Conservation (phyloP, 2,797 vertebrate species). For the Microchirus variegatus region DNA sequence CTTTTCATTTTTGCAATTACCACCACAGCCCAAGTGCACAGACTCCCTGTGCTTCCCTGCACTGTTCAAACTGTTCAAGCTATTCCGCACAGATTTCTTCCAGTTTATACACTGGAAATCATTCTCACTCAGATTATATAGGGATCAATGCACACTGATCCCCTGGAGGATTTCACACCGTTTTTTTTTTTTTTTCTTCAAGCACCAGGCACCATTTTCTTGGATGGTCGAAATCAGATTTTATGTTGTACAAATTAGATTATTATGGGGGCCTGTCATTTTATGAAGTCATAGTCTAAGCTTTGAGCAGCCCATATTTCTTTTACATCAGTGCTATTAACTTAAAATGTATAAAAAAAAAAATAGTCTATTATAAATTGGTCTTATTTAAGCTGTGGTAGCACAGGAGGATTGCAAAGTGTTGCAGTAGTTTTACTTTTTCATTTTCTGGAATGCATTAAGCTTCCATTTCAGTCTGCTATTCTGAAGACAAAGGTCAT, state of each 20-base stretch:
- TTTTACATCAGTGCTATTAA: neutral
- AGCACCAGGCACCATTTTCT: slow-evolving; percentile 20
- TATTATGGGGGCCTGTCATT: slow-evolving; percentile 29
- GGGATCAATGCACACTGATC: slow-evolving; percentile 39
- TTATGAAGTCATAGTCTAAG: slow-evolving; percentile 13
- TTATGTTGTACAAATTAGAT: slow-evolving; percentile 26
- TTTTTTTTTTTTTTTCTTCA: slow-evolving; percentile 15
- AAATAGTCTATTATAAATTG: neutral
- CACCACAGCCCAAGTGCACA: too few species aligned
- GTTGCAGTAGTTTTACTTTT: too few species aligned
- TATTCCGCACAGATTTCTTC: slow-evolving; percentile 29
- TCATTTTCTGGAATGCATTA: too few species aligned
- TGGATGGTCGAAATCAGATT: slow-evolving; percentile 34
- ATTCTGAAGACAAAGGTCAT: too few species aligned
- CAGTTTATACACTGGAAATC: slow-evolving; percentile 32
- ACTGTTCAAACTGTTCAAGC: slow-evolving; percentile 27
- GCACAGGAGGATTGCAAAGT: too few species aligned
- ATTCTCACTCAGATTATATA: slow-evolving; percentile 40
- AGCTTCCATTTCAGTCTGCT: too few species aligned
- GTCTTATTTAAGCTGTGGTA: neutral
- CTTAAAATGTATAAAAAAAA: neutral
- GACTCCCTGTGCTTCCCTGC: slow-evolving; percentile 8
- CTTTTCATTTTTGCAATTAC: too few species aligned
- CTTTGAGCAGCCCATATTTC: neutral
- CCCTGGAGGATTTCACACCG: slow-evolving; percentile 25